Evolutionary conservation across 2,113 vertebrate species (phyloP), one percentile per base, ranked within the genome.

Genomic region (Garra rufa): DNA sequence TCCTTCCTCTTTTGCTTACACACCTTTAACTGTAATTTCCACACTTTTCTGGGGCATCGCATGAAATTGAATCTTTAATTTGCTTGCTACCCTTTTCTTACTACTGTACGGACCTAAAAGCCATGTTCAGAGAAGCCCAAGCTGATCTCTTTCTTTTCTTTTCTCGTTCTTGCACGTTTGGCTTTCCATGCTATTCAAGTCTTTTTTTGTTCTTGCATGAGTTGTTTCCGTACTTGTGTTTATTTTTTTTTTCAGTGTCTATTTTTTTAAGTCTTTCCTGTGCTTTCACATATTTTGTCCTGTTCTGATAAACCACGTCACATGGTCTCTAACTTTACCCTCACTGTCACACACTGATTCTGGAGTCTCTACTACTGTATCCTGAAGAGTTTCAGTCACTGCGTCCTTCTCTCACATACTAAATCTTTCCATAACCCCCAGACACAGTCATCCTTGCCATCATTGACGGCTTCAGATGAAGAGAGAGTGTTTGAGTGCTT

Each of bases 361-460:
- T 55, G 19, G 13, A 43, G 52, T n/a, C 55, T 78, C 19, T 57
- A 0, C 11, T 38, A 41, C 30, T 77, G 30, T 77, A 59, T 57
- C 76, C 19, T 9, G 17, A 44, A 82, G 19, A 69, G 65, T 19
- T 21, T 93, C 92, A 90, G 88, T 41, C 94, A 95, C 94, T 89
- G 94, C 92, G 88, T 38, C 46, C 46, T 76, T 52, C 46, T 76
- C 14, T 76, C 75, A 59, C 50, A n/a, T 38, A 34, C 30, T 57
- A 77, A 38, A 77, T 59, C 30, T 59, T 19, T 14, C 73, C 46
- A 48, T 75, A 57, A 41, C 73, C 46, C n/a, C 73, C 73, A 50
- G 73, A 76, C 26, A 76, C 26, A 73, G 75, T 19, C 48, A 77
- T 77, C 52, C 30, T 57, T 55, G 75, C 28, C 75, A 34, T 77